Percentiles rank a stretch among this genome's conserved stretches.
Conservation (phyloP, 2,888 invertebrate genomes). For the Malthinus flaveolus region DNA sequence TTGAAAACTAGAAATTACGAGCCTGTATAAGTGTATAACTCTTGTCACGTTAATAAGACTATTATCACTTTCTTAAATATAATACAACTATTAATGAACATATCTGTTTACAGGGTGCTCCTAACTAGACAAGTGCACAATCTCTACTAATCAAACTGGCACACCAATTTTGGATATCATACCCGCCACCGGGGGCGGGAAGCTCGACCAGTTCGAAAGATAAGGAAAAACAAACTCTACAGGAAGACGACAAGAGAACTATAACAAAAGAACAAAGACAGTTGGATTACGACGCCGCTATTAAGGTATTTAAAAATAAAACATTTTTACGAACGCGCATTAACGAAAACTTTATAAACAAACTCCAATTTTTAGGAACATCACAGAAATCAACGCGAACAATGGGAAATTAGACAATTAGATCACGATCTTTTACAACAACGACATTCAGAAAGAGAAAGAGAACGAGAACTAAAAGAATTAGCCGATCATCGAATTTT, state of each 20-base stretch:
- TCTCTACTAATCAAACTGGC: constrained; percentile 66
- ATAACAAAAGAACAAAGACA: constrained; percentile 62
- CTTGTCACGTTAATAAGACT: no score
- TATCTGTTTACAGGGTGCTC: constrained; percentile 34
- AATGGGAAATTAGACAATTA: constrained; percentile 62
- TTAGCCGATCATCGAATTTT: constrained; percentile 53
- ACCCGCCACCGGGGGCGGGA: constrained; percentile 78
- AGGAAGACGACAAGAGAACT: constrained; percentile 59
- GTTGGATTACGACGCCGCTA: constrained; percentile 64
- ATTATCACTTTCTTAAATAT: no score
- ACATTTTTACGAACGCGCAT: neutral
- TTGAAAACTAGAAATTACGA: no score
- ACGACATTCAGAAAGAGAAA: constrained; percentile 62
- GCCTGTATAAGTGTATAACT: no score
- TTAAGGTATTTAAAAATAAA: constrained; percentile 54
- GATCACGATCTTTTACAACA: constrained; percentile 65
- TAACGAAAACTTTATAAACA: neutral
- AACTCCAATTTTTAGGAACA: constrained; percentile 48
- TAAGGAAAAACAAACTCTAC: constrained; percentile 61
- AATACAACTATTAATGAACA: no score
- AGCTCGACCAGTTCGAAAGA: constrained; percentile 63
- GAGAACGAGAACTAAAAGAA: constrained; percentile 62
- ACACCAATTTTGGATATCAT: constrained; percentile 85
- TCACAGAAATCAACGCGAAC: constrained; percentile 62
- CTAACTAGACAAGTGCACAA: constrained; percentile 28